These are phyloP conservation scores for Eupleurogrammus muticus DNA, from an alignment of 2,797 vertebrate species.

Conservation along the genomic window DNA sequence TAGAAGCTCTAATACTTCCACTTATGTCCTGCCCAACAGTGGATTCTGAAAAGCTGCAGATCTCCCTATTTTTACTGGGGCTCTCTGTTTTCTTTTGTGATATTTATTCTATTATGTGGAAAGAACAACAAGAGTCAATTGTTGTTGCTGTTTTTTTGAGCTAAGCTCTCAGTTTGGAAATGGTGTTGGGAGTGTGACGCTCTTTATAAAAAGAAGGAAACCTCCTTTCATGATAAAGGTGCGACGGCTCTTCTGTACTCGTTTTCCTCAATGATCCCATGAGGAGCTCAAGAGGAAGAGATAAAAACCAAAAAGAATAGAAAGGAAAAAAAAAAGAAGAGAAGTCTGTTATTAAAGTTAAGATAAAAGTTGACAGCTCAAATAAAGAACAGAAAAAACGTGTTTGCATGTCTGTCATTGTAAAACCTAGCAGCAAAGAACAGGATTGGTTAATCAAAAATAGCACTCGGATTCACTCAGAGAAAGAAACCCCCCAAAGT, in stretches of 20 bases:
- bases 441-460: conserved; percentile 35
- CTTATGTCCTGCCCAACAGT: conserved; percentile 42
- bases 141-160: not conserved
- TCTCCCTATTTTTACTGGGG: conserved; percentile 31
- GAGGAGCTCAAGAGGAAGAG: not conserved
- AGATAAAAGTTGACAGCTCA: not conserved
- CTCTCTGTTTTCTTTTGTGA: conserved; percentile 47
- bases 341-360: not conserved
- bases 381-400: not conserved
- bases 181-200: not conserved
- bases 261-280: not conserved
- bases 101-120: conserved; percentile 42
- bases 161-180: conserved; percentile 1
- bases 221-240: not conserved
- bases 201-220: not conserved
- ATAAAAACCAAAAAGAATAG: not conserved
- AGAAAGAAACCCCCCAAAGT: conserved; percentile 17
- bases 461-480: not conserved
- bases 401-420: conserved; percentile 12
- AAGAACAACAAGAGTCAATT: conserved; percentile 25
- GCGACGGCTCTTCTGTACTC: not conserved
- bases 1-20: conserved; percentile 26
- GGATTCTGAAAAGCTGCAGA: conserved; percentile 25
- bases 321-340: not conserved
- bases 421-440: conserved; percentile 9